A percentile compares a stretch with the other conserved stretches of the same genome.
Evolutionary conservation across 2,797 vertebrate genomes (phyloP).

Genomic region (Phyllotis vaccarum): DNA sequence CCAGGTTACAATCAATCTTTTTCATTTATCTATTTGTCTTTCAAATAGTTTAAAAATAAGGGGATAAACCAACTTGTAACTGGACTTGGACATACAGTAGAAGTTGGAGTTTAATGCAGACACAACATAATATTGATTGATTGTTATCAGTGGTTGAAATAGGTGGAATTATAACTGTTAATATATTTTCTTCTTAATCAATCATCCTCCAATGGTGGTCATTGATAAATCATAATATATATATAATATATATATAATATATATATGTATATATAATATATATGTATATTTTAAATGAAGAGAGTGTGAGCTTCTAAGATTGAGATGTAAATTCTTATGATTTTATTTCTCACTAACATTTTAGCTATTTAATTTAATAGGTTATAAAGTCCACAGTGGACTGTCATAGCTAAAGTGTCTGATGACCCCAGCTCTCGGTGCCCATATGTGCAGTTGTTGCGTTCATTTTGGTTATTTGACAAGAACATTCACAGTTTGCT

Average conservation of each 20-base stretch:
- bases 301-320: background rate
- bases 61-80: background rate
- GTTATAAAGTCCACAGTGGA: background rate
- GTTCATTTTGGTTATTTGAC: background rate
- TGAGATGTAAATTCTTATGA: background rate
- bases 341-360: background rate
- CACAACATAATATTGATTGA: background rate
- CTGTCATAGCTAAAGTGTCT: background rate
- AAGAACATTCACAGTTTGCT: background rate
- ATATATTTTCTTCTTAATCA: background rate
- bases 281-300: background rate
- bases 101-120: background rate
- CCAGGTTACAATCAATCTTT: background rate
- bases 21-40: background rate
- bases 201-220: background rate
- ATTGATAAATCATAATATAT: background rate
- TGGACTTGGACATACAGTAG: background rate
- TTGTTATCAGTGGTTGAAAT: background rate
- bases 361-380: background rate
- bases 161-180: background rate
- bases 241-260: background rate
- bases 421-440: background rate
- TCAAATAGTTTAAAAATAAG: background rate
- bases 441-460: background rate
- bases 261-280: background rate